Base-by-base conservation (phyloP, 2,888 invertebrate genomes). In the Anorthoa munda region DNA sequence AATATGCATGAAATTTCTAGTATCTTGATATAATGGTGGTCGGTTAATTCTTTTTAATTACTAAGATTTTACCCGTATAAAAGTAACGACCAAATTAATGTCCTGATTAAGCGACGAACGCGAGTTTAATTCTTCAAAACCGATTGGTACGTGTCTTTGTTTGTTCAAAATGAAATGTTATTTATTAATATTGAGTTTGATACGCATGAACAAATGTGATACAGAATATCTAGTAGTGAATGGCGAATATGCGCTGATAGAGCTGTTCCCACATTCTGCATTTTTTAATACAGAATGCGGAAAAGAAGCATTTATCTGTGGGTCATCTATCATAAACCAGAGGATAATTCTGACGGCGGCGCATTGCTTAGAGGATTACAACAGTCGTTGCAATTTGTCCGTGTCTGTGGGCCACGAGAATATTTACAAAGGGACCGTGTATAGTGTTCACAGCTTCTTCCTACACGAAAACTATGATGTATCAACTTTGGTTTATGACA, bases 321-420 rank as follows among this genome's bases (percentile, higher is more conserved):
- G 81, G 13, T 68, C 82, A 2, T 88, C 89, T 5, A 73, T 88
- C 1, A 15, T 89, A 1, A 88, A 84, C 48, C 83, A 88, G 39
- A 46, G 15, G 23, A 63, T 87, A 21, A 11, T 46, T 0, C 18
- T 87, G 7, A 82, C 82, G 1, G 86, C 86, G 0, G 84, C 79
- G 0, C 84, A 87, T 59, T 87, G 86, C 26, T 2, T 82, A 1
- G 59, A 65, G 2, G 58, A 21, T 0, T 84, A 77, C 64, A 13
- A 0, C 4, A 9, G 53, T 3, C 4, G 26, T 18, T 13, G 13
- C 9, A 26, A 1, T 17, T n/a, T 39, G 15, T 23, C 15, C 2
- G 45, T 67, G 4, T 31, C 53, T 31, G 66, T 70, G 21, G 70
- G 75, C 0, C 59, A 73, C 15, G 21, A 1, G 23, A 2, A 67